Percentiles rank a stretch among this genome's conserved stretches.
Evolutionary conservation across 1,140 invertebrate genomes (phyloP).

Genomic region (Chrysomallon squamiferum): DNA sequence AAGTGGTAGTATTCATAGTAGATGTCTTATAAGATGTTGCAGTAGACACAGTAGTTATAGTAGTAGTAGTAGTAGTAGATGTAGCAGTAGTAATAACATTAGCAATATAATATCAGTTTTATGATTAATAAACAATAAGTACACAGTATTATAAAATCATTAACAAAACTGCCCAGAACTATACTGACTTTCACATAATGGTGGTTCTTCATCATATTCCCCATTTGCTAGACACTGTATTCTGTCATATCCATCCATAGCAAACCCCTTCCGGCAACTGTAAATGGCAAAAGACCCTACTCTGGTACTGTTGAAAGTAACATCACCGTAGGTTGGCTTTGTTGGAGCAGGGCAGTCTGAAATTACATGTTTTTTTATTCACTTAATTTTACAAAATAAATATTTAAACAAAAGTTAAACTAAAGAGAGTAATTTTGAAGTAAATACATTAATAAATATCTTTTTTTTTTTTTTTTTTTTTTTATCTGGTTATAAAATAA

Average conservation of each 20-base stretch:
- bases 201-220: conserved; percentile 57
- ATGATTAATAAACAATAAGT: no score
- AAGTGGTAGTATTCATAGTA: not conserved
- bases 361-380: conserved; percentile 66
- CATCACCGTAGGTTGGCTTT: conserved; percentile 25
- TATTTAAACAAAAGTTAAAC: no score
- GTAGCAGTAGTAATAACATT: not conserved
- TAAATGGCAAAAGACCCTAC: conserved; percentile 51
- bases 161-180: no score
- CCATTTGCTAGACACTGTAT: conserved; percentile 59
- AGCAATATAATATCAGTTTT: no score
- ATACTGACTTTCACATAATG: conserved; percentile 66
- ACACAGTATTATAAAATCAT: no score
- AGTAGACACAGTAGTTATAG: not conserved
- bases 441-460: no score
- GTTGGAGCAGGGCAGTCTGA: conserved; percentile 66
- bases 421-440: no score
- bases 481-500: no score
- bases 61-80: not conserved
- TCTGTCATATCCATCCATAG: conserved; percentile 35
- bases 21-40: not conserved
- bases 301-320: conserved; percentile 22
- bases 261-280: conserved; percentile 60
- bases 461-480: no score
- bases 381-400: no score